phyloP scores from a whole-genome alignment of 2,113 vertebrate species.

The Gobio gobio region DNA sequence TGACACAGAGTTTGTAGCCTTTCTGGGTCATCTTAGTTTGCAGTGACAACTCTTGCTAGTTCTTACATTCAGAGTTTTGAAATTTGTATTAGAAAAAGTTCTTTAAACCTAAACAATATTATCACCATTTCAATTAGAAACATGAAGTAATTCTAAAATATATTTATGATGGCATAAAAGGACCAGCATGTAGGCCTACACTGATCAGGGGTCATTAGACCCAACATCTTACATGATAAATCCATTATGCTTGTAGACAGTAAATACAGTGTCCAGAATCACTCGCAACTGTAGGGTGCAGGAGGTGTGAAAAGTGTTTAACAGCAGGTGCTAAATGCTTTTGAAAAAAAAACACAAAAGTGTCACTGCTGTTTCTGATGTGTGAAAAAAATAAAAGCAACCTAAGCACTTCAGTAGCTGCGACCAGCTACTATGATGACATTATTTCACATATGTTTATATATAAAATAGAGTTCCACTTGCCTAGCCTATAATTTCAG shows the following conservation, averaged over 20 bases:
- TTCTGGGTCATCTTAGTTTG: not conserved
- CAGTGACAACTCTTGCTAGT: not conserved
- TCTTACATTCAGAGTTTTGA: not conserved
- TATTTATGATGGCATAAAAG: not conserved
- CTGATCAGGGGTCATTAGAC: not conserved
- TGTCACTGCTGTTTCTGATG: slow-evolving; percentile 5
- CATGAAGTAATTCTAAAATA: not conserved
- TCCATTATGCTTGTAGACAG: slow-evolving; percentile 12
- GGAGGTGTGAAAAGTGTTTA: slow-evolving; percentile 32
- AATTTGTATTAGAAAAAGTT: not conserved
- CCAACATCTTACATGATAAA: slow-evolving; percentile 7
- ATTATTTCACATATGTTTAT: too few relatives aligned
- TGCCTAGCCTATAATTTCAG: not conserved
- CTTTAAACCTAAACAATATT: not conserved
- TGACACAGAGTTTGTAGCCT: slow-evolving; percentile 44
- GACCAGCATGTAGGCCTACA: not conserved
- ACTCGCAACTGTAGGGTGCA: not conserved
- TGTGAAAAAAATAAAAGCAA: not conserved
- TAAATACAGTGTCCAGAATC: slow-evolving; percentile 22
- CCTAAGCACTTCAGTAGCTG: not conserved
- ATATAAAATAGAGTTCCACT: not conserved
- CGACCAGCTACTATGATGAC: not conserved
- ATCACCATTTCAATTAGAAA: not conserved
- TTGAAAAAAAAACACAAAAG: not conserved
- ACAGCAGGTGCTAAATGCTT: slow-evolving; percentile 24